Conservation (phyloP, 2,888 invertebrate species). For the Rotaria socialis region DNA sequence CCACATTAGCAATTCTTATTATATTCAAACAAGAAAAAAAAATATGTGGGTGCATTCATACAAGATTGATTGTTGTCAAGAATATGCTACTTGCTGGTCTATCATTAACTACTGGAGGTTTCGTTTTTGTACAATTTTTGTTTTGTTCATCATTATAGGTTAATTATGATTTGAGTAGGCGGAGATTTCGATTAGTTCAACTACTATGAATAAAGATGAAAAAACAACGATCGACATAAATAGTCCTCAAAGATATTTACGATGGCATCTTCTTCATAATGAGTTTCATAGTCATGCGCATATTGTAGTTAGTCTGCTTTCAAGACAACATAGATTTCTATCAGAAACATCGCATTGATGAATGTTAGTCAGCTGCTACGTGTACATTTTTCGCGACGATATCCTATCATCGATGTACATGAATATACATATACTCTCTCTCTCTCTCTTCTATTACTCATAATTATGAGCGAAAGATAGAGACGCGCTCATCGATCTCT, state of each 20-base stretch:
- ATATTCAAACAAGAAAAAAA: too few species aligned
- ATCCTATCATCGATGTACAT: neutral
- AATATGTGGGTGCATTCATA: too few species aligned
- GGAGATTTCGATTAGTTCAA: neutral
- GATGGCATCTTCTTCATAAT: neutral
- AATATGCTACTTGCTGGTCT: too few species aligned
- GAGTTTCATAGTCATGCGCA: neutral
- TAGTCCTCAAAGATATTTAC: neutral
- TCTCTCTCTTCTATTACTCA: neutral
- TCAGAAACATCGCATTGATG: slow-evolving; percentile 9
- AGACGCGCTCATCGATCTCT: slow-evolving; percentile 13
- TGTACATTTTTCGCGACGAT: neutral
- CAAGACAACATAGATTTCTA: neutral
- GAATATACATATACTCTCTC: neutral
- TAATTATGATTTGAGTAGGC: neutral
- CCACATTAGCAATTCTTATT: too few species aligned
- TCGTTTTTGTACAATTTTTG: neutral
- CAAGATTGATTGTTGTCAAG: too few species aligned
- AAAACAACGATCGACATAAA: neutral
- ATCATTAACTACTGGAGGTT: too few species aligned
- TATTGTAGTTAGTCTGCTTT: neutral
- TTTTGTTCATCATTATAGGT: neutral
- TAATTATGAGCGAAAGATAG: neutral
- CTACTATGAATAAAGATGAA: neutral
- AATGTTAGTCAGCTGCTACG: slow-evolving; percentile 2